Evolutionary conservation across 2,113 vertebrate genomes (phyloP), one percentile per base, ranked within the genome.

Genomic region (Bambusicola thoracicus): DNA sequence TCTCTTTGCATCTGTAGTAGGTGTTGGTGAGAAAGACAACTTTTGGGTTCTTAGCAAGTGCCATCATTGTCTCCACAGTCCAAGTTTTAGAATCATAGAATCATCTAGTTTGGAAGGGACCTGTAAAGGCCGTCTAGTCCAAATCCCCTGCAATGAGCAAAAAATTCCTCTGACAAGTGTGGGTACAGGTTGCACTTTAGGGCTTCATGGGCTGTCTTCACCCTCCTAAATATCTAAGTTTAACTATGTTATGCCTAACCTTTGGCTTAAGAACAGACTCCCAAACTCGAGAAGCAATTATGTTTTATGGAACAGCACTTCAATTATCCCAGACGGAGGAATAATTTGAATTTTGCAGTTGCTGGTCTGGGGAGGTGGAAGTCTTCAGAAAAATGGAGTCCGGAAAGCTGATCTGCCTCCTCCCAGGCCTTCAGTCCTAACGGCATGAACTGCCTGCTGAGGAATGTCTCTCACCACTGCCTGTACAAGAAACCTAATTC

Each of bases 391-490:
- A 59, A 7, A 2, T 4, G 38, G 6, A 5, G 22, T 63, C 20
- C 43, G 68, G 32, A 9, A 56, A 65, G 3, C 4, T 3, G 4
- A 20, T 34, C 44, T 68, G 22, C 14, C 44, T 34, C 1, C 15
- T 48, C 15, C 44, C 7, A 46, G 44, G 22, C 32, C 21, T 48
- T 20, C 58, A 14, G 58, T 13, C 22, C 14, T 12, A n/a, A 14
- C 14, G 4, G 10, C 46, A 14, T 12, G 19, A 20, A 34, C 14
- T 36, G 25, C 5, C n/a, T 66, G 2, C n/a, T 44, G 36, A 56
- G 24, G 3, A 70, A 4, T 2, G 2, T 10, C 40, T 20, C 2
- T 43, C 7, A 6, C 5, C 11, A 25, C 6, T 41, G 22, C 7
- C 9, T 58, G 19, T 11, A 30, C 19, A 53, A 49, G n/a, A 79